Conservation (phyloP, 2,797 vertebrate species). For the Fistularia tabacaria region DNA sequence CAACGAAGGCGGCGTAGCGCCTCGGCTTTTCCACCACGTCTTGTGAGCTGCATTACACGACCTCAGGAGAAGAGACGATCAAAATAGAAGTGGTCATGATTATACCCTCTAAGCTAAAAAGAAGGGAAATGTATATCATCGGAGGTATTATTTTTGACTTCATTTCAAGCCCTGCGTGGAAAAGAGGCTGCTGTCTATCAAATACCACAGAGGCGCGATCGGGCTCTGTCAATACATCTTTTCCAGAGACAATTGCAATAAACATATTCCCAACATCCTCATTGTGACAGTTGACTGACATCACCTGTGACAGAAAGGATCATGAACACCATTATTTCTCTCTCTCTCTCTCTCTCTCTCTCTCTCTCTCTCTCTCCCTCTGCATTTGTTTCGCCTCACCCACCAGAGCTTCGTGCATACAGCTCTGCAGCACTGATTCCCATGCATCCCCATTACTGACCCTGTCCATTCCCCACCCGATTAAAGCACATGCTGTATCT, state of each 20-base stretch:
- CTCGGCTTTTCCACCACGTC: too few species aligned
- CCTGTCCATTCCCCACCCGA: constrained; percentile 26
- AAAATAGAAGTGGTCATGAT: too few species aligned
- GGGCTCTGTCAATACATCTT: constrained; percentile 11
- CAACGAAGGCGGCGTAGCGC: too few species aligned
- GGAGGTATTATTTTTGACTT: too few species aligned
- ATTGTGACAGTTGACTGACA: constrained; percentile 24
- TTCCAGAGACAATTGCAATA: constrained; percentile 28
- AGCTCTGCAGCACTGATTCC: constrained; percentile 22
- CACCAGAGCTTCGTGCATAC: constrained; percentile 19
- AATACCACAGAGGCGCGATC: constrained; percentile 22
- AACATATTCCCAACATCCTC: constrained; percentile 26
- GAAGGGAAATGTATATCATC: too few species aligned
- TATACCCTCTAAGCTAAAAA: too few species aligned
- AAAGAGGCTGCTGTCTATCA: constrained; percentile 13
- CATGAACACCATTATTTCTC: constrained; percentile 59
- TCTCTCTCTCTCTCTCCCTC: constrained; percentile 9
- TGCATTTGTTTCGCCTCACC: constrained; percentile 31
- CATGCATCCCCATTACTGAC: constrained; percentile 18
- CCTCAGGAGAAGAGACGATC: too few species aligned
- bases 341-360: constrained; percentile 28
- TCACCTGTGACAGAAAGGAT: constrained; percentile 51
- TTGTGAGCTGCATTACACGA: too few species aligned
- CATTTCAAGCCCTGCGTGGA: constrained; percentile 3
- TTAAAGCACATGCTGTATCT: constrained; percentile 14